A percentile compares a stretch with the other conserved stretches of the same genome.
phyloP scores from a whole-genome alignment of 2,113 vertebrate species.

The Pomatorhinus ruficollis region DNA sequence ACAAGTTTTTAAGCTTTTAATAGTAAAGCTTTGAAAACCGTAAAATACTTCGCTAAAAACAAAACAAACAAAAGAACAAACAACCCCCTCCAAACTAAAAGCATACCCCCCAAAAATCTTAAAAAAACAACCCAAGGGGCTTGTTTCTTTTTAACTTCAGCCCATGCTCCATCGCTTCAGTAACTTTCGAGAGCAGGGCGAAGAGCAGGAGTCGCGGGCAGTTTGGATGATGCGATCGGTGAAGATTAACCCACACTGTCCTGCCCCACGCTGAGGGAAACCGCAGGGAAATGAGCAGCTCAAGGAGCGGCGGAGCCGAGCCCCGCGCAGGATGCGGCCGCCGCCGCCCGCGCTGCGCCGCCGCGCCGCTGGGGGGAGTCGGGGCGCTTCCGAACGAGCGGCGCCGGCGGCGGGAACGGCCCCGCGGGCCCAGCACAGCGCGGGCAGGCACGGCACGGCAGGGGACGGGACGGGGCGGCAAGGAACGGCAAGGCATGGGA shows the following conservation, averaged over 20 bases:
- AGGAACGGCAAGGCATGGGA: no score
- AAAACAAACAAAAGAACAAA: background rate
- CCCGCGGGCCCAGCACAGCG: background rate
- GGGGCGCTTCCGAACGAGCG: background rate
- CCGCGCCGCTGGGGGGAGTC: background rate
- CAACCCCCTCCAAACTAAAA: background rate
- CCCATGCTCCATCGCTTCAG: background rate
- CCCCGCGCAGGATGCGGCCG: background rate
- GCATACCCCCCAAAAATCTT: background rate
- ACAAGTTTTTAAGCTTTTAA: background rate
- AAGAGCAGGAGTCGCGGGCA: background rate
- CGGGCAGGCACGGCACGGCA: no score
- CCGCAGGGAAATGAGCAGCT: fast-evolving
- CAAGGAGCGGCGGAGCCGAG: background rate
- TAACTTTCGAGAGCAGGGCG: background rate
- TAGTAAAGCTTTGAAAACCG: background rate
- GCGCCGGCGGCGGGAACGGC: background rate
- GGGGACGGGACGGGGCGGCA: background rate
- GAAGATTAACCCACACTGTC: background rate
- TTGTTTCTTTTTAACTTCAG: background rate
- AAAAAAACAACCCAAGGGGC: background rate
- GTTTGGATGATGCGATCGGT: fast-evolving
- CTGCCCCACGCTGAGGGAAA: fast-evolving
- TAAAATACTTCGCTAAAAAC: background rate
- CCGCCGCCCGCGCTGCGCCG: background rate